Percentiles rank a stretch among this genome's conserved stretches.
Conservation (phyloP, 1,140 invertebrate genomes). For the Maniola jurtina region DNA sequence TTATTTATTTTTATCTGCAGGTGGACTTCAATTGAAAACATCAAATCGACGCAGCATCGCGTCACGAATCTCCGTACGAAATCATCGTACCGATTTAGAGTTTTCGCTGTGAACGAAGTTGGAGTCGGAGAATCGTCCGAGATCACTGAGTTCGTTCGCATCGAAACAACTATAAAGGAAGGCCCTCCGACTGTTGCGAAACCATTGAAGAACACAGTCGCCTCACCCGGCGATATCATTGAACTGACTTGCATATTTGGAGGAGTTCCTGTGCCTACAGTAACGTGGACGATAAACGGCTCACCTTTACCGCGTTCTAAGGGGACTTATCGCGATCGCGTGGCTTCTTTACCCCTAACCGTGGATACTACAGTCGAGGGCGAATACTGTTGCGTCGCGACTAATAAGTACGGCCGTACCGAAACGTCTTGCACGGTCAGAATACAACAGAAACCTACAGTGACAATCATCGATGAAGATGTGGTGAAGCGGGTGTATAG, state of each 20-base stretch:
- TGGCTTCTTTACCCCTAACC: constrained; percentile 85
- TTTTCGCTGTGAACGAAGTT: constrained; percentile 87
- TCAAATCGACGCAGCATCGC: constrained; percentile 82
- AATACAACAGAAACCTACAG: constrained; percentile 83
- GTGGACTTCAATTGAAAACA: constrained; percentile 84
- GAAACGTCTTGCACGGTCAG: constrained; percentile 84
- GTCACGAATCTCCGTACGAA: constrained; percentile 84
- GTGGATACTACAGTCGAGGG: constrained; percentile 83
- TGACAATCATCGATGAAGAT: constrained; percentile 81
- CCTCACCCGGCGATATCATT: constrained; percentile 80
- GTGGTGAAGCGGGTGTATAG: constrained; percentile 79
- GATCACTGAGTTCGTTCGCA: constrained; percentile 78
- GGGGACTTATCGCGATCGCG: constrained; percentile 85
- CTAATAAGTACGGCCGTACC: constrained; percentile 85
- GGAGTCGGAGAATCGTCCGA: constrained; percentile 82
- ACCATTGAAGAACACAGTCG: constrained; percentile 80
- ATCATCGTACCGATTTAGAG: constrained; percentile 86
- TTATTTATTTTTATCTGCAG: constrained; percentile 50
- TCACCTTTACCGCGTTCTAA: constrained; percentile 78
- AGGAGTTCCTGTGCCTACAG: constrained; percentile 90
- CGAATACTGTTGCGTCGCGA: constrained; percentile 85
- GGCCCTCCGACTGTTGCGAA: constrained; percentile 83
- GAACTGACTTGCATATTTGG: constrained; percentile 87
- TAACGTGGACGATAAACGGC: constrained; percentile 87
- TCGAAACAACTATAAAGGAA: constrained; percentile 74